Conservation (phyloP, 2,888 invertebrate species). For the Crepidodera aurea region DNA sequence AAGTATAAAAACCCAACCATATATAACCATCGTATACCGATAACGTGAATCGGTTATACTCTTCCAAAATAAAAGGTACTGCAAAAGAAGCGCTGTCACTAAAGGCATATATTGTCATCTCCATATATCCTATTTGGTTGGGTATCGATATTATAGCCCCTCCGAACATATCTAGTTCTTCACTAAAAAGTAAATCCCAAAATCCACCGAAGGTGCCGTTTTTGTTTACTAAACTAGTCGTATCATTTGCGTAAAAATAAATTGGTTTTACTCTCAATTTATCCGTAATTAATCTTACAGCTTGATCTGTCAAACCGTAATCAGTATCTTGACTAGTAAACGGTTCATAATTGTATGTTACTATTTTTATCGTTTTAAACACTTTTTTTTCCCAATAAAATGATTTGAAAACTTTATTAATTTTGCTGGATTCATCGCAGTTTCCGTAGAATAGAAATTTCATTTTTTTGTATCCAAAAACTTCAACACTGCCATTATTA, state of each 20-base stretch:
- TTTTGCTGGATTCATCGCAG: neutral
- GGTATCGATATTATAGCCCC: neutral
- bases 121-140: neutral
- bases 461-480: neutral
- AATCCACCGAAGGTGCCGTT: no score
- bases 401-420: neutral
- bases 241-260: no score
- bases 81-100: slow-evolving; percentile 6
- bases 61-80: neutral
- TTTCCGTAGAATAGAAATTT: neutral
- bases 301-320: neutral
- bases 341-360: neutral
- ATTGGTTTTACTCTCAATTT: neutral
- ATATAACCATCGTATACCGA: neutral
- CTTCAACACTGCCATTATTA: neutral
- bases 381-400: neutral
- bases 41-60: neutral
- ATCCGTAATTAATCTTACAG: neutral
- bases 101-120: neutral
- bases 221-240: no score
- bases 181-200: no score
- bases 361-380: neutral
- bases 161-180: neutral
- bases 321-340: neutral
- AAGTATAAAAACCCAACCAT: neutral